Base-by-base conservation (phyloP, 2,888 invertebrate species). In the Tortricodes alternella region DNA sequence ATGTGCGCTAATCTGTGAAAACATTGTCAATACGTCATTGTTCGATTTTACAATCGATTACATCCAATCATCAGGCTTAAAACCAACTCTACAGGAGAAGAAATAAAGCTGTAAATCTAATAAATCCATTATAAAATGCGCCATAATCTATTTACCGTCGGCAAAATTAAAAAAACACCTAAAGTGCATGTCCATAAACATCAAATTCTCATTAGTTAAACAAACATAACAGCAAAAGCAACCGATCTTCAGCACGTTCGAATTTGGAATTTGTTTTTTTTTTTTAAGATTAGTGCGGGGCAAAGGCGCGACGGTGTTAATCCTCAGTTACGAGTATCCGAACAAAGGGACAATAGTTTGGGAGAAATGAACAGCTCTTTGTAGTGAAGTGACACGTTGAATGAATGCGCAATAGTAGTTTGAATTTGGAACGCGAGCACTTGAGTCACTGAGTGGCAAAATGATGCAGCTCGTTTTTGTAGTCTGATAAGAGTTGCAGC, bases 271-370 rank as follows among this genome's bases (percentile, higher is more conserved):
- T 43, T 37, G 9, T 38, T 61, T 63, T 65, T 65, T 66, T 63
- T 61, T 57, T 60, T 46, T 56, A 49, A 62, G 61, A 55, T 60
- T 67, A 58, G 37, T 62, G 23, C 16, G 32, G 39, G 62, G 74
- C 73, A 70, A 70, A 77, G 78, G 83, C 84, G 78, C 79, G 76
- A 79, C 82, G 64, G 65, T 72, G 74, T 80, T 85, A 85, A 87
- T 86, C 85, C 86, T 67, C 71, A 73, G 79, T 84, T 82, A 84
- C 80, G 80, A 80, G 76, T 67, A 73, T 71, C 56, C 64, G 65
- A 80, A 78, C 78, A 81, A 63, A 61, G 56, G 46, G 44, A 65
- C 68, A 73, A 72, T 67, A 38, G 70, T 59, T 62, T 53, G 72
- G 66, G 71, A 67, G 67, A 80, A 80, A 70, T 78, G 80, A 74